phyloP scores from a whole-genome alignment of 2,113 vertebrate genomes.

The Centrocercus urophasianus region DNA sequence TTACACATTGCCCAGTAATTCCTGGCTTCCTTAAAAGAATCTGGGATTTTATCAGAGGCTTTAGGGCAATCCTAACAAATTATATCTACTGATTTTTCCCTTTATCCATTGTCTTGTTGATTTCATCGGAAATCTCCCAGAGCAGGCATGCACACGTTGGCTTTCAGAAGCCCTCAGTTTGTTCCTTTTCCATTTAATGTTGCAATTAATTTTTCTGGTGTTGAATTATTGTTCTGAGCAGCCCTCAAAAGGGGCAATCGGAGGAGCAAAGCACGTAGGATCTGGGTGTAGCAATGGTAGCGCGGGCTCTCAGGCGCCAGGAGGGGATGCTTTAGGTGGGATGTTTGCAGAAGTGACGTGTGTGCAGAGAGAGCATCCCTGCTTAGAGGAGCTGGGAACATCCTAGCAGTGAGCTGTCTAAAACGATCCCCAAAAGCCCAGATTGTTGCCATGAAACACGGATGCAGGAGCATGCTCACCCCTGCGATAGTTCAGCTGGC shows the following conservation, averaged over 20 bases:
- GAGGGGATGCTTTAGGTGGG: background rate
- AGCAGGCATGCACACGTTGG: background rate
- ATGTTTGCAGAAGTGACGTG: background rate
- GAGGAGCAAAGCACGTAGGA: background rate
- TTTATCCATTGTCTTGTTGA: slow-evolving; percentile 47
- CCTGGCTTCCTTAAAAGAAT: background rate
- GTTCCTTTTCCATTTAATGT: slow-evolving; percentile 10
- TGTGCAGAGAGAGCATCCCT: fast-evolving
- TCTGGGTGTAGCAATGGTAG: fast-evolving
- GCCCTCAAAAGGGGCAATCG: background rate
- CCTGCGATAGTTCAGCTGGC: background rate
- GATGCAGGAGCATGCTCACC: background rate
- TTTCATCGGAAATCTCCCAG: slow-evolving; percentile 29
- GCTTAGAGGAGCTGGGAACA: background rate
- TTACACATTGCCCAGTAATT: background rate
- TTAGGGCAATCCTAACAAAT: slow-evolving; percentile 48
- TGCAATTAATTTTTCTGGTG: slow-evolving; percentile 26
- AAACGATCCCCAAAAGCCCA: background rate
- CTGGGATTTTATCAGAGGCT: slow-evolving; percentile 53
- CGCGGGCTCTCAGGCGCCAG: background rate
- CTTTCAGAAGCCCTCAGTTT: background rate
- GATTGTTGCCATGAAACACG: background rate
- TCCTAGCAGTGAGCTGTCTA: background rate
- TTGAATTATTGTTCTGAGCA: slow-evolving; percentile 5
- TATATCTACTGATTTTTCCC: slow-evolving; percentile 33